A percentile compares a stretch with the other conserved stretches of the same genome.
These are phyloP conservation scores for Aspidiotus destructor DNA, from an alignment of 2,888 invertebrate species.

Conservation along the genomic window DNA sequence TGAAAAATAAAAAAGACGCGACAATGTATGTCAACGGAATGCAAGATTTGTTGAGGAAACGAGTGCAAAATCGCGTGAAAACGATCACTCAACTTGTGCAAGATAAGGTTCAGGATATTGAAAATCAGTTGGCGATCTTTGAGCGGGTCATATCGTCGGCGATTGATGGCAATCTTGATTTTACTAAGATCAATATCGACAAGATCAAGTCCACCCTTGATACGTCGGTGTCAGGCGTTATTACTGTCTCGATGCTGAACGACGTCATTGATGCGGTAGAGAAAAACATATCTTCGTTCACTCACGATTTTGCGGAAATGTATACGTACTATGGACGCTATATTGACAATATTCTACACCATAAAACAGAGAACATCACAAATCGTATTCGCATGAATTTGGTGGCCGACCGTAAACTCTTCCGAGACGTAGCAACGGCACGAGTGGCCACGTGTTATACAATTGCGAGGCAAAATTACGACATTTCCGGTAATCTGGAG, in stretches of 20 bases:
- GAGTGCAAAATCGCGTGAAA: background rate
- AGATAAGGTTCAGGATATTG: conserved; percentile 21
- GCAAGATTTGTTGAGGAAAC: conserved; percentile 15
- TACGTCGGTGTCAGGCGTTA: background rate
- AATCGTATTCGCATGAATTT: conserved; percentile 15
- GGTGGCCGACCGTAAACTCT: conserved; percentile 17
- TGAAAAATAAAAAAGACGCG: conserved; percentile 1
- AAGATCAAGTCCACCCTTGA: background rate
- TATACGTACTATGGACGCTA: conserved; percentile 18
- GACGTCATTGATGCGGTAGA: background rate
- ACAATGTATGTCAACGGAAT: conserved; percentile 14
- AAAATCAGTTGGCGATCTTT: conserved; percentile 14
- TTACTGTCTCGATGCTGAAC: background rate
- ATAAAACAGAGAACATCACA: conserved; percentile 21
- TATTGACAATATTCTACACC: conserved; percentile 13
- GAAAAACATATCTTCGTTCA: background rate
- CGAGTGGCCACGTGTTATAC: conserved; percentile 20
- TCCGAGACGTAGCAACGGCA: conserved; percentile 7
- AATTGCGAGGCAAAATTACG: conserved; percentile 18
- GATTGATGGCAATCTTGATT: conserved; percentile 3
- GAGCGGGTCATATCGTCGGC: conserved; percentile 6
- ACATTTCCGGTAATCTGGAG: conserved; percentile 12
- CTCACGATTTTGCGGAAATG: conserved; percentile 16
- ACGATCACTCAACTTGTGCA: conserved; percentile 11
- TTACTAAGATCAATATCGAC: conserved; percentile 9